Percentiles rank a stretch among this genome's conserved stretches.
phyloP scores from a whole-genome alignment of 2,888 invertebrate species.

The Apodemia duryi region DNA sequence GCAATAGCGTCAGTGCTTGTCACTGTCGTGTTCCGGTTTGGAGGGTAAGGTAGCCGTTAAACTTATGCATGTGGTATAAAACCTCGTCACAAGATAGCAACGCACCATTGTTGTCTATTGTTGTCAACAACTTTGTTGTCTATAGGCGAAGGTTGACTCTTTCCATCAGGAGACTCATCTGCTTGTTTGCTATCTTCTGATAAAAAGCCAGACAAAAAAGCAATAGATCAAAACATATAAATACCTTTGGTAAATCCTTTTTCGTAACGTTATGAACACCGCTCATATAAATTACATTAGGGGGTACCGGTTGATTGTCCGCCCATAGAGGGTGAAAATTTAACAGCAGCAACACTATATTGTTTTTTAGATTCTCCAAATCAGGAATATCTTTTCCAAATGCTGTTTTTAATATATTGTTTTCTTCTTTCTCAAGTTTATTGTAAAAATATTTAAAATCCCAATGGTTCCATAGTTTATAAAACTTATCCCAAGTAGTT shows the following conservation, averaged over 20 bases:
- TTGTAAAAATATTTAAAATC: conserved; percentile 7
- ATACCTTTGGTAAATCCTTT: conserved; percentile 51
- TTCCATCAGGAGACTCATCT: too few species aligned
- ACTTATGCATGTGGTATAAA: too few species aligned
- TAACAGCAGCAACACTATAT: conserved; percentile 53
- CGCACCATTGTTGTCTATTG: too few species aligned
- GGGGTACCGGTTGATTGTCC: conserved; percentile 51
- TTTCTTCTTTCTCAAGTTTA: conserved; percentile 24
- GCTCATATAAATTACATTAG: conserved; percentile 53
- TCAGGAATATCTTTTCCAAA: conserved; percentile 39
- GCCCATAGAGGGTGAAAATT: conserved; percentile 57
- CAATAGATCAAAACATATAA: not conserved
- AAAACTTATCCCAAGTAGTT: conserved; percentile 37
- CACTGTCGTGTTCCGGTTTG: too few species aligned
- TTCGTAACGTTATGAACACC: conserved; percentile 50
- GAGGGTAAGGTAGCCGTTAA: too few species aligned
- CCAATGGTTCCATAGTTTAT: conserved; percentile 20
- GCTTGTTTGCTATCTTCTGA: too few species aligned
- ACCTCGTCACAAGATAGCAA: too few species aligned
- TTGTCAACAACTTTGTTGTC: too few species aligned
- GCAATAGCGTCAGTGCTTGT: too few species aligned
- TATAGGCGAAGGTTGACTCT: too few species aligned
- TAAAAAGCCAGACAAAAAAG: not conserved
- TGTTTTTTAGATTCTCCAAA: conserved; percentile 36
- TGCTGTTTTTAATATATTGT: conserved; percentile 30